Conservation (phyloP, 2,797 vertebrate genomes). For the Caiman crocodilus region DNA sequence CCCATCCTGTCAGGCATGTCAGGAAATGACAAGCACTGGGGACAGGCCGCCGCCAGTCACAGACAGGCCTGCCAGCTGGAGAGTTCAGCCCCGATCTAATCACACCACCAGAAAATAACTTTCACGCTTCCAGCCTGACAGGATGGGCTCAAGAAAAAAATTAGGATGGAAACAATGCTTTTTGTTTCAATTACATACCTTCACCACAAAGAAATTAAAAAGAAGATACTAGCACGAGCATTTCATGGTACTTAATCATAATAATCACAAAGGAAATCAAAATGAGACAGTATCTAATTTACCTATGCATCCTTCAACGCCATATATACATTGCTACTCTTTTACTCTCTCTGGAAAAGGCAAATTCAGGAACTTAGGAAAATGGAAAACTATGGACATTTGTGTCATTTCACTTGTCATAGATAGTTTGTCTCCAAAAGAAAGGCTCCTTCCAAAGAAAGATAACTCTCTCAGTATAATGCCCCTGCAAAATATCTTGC, state of each 20-base stretch:
- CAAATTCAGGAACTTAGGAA: neutral
- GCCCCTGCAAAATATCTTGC: neutral
- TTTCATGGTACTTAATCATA: conserved; percentile 52
- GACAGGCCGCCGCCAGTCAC: conserved; percentile 96
- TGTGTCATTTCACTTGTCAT: neutral
- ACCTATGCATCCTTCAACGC: neutral
- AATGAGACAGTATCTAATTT: neutral
- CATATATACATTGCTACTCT: neutral
- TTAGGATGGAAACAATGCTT: conserved; percentile 81
- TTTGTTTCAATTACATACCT: conserved; percentile 85
- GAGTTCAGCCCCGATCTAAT: conserved; percentile 99
- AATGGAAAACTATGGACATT: neutral
- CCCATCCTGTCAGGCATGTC: conserved; percentile 99
- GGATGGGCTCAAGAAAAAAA: conserved; percentile 80
- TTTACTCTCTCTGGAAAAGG: neutral
- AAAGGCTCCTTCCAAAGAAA: neutral
- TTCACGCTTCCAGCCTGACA: conserved; percentile 86
- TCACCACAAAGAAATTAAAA: conserved; percentile 77
- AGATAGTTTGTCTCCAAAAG: neutral
- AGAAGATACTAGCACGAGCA: conserved; percentile 34
- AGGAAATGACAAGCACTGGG: conserved; percentile 98
- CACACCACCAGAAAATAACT: conserved; percentile 96
- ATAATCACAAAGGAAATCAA: neutral
- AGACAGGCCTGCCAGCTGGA: conserved; percentile 99
- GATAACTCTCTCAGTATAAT: neutral